Percentiles rank a stretch among this genome's conserved stretches.
These are phyloP conservation scores for Sebastes iracundus DNA, from an alignment of 2,797 vertebrate species.

Conservation along the genomic window DNA sequence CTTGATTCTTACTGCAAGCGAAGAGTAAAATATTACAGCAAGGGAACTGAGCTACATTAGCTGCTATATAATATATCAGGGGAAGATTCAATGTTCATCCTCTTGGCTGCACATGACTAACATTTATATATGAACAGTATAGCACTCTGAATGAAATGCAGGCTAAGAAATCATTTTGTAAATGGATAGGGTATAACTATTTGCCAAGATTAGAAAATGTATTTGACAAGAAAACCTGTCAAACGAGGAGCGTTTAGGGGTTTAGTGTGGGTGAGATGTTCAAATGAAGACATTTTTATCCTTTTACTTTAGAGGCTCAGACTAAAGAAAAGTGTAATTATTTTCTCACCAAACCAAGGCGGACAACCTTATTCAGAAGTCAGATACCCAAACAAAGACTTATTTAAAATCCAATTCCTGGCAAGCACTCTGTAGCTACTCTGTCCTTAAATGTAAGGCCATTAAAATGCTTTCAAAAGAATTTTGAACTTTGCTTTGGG, in stretches of 20 bases:
- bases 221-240: background rate
- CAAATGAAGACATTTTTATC: background rate
- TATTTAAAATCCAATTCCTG: background rate
- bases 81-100: background rate
- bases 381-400: background rate
- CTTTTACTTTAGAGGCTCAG: background rate
- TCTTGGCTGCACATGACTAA: background rate
- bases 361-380: background rate
- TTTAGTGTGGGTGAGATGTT: background rate
- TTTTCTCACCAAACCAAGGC: background rate
- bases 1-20: constrained; percentile 17
- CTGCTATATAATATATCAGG: background rate
- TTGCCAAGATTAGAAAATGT: background rate
- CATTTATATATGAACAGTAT: constrained; percentile 15
- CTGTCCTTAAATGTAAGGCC: background rate
- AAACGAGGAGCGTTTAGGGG: background rate
- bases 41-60: background rate
- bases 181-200: background rate
- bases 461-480: background rate
- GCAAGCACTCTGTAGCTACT: background rate
- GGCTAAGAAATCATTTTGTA: background rate
- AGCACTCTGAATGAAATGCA: background rate
- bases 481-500: background rate
- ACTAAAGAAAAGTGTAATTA: background rate
- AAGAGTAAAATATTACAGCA: constrained; percentile 13